These are phyloP conservation scores for Bombus cullumanus DNA, from an alignment of 1,140 invertebrate genomes.

Conservation along the genomic window DNA sequence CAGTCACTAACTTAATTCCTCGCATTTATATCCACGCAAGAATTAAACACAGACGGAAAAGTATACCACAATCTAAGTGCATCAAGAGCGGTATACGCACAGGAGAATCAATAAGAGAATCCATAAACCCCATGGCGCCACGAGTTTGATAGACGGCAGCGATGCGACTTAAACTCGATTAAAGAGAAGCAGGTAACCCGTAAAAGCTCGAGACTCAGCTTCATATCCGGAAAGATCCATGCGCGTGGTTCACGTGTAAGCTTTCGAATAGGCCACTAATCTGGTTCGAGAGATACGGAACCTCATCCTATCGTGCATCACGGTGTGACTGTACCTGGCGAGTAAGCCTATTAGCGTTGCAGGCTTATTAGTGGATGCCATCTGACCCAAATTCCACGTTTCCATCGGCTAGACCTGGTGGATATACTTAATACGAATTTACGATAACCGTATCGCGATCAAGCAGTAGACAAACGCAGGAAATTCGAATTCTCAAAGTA, in stretches of 20 bases:
- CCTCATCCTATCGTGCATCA: constrained; percentile 60
- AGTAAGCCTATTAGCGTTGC: constrained; percentile 69
- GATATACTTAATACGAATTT: constrained; percentile 68
- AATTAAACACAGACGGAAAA: too few species aligned
- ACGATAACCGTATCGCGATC: constrained; percentile 49
- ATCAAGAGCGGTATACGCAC: too few species aligned
- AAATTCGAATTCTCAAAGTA: background rate
- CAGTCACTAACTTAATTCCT: too few species aligned
- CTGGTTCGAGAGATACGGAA: constrained; percentile 66
- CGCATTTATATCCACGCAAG: too few species aligned
- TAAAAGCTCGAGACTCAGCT: constrained; percentile 20
- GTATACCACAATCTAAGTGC: too few species aligned
- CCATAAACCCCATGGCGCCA: background rate
- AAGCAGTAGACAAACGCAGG: too few species aligned
- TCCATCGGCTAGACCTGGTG: constrained; percentile 36
- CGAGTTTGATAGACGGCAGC: background rate
- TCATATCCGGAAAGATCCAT: constrained; percentile 36
- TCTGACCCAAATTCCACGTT: constrained; percentile 63
- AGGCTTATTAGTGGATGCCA: constrained; percentile 64
- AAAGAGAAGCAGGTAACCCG: background rate
- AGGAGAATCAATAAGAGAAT: too few species aligned
- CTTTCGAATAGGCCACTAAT: constrained; percentile 66
- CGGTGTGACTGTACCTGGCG: constrained; percentile 24
- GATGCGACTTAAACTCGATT: constrained; percentile 31
- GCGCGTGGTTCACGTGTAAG: constrained; percentile 45